These are phyloP conservation scores for Stigmatopora nigra DNA, from an alignment of 2,113 vertebrate species.

Conservation along the genomic window DNA sequence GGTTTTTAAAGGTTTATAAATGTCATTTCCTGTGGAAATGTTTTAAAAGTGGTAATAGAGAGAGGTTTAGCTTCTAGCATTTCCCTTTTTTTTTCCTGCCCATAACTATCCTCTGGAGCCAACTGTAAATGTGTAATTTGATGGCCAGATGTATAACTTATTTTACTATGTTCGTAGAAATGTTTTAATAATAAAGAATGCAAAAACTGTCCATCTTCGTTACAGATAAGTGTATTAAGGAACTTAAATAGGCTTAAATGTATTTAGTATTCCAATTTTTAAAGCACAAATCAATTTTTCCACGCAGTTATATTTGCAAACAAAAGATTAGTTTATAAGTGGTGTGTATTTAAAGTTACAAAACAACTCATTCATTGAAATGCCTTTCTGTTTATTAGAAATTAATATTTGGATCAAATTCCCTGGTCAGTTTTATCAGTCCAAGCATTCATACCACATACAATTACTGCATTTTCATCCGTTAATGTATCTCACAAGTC, in stretches of 20 bases:
- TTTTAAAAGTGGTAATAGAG: slow-evolving; percentile 50
- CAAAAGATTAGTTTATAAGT: neutral
- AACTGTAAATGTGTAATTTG: slow-evolving; percentile 54
- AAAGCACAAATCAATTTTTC: too few species aligned
- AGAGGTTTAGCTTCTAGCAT: slow-evolving; percentile 42
- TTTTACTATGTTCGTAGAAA: slow-evolving; percentile 69
- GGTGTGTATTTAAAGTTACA: neutral
- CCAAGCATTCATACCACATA: slow-evolving; percentile 4
- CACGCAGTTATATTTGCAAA: too few species aligned
- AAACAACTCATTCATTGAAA: neutral
- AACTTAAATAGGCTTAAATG: neutral
- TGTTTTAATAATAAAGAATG: slow-evolving; percentile 68
- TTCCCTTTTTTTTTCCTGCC: slow-evolving; percentile 51
- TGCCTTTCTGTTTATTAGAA: slow-evolving; percentile 63
- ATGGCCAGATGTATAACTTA: slow-evolving; percentile 73
- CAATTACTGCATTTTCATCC: slow-evolving; percentile 26
- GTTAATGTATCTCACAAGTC: slow-evolving; percentile 45
- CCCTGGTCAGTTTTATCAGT: slow-evolving; percentile 29
- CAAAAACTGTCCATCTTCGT: slow-evolving; percentile 40
- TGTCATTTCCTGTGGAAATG: slow-evolving; percentile 96
- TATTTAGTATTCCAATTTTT: too few species aligned
- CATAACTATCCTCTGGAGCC: slow-evolving; percentile 45
- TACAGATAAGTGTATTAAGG: neutral
- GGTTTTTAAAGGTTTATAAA: slow-evolving; percentile 65
- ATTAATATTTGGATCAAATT: slow-evolving; percentile 44